Evolutionary conservation across 2,797 vertebrate species (phyloP), one percentile per base, ranked within the genome.

Genomic region (Spinus olivaceus): DNA sequence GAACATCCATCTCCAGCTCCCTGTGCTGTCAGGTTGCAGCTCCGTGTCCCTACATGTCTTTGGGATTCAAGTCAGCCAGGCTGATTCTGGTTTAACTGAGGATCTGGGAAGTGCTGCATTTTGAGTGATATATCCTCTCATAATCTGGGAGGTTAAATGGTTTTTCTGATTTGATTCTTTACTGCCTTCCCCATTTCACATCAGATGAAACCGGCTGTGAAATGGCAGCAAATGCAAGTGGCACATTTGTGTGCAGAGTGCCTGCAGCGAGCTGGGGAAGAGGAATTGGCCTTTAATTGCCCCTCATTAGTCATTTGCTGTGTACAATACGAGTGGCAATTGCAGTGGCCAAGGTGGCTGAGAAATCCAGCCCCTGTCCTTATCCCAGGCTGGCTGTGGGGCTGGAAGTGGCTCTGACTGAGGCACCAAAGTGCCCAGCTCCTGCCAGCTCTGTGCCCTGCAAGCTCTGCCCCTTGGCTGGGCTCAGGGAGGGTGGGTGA

Each of bases 111-210:
- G 35, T 9, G 78, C 86, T 50, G 81, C 39, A 2, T 84, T 69
- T 20, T 14, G 82, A 90, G 54, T 32, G 93, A 76, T 79, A 14
- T 7, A 16, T 56, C 81, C 70, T 27, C 80, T 90, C 81, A 14
- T 63, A 33, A 90, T 73, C 92, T 12, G 54, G 12, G 76, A 90
- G 82, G 77, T 78, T 80, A 71, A 76, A 84, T 76, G 83, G 30
- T 10, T 83, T 86, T 72, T 54, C 64, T 93, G 94, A 81, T 91
- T 90, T 61, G 86, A 64, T 94, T 84, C 86, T 93, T 90, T 74
- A n/a, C 78, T 69, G 70, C 95, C 74, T 76, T 66, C 60, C 74
- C 44, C 28, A 3, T 63, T 90, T 47, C 19, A 2, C 84, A 59
- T 51, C 66, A 2, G 81, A 50, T 54, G 69, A 53, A 74, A 49